phyloP scores from a whole-genome alignment of 2,888 invertebrate genomes.

The Chymomyza amoena region DNA sequence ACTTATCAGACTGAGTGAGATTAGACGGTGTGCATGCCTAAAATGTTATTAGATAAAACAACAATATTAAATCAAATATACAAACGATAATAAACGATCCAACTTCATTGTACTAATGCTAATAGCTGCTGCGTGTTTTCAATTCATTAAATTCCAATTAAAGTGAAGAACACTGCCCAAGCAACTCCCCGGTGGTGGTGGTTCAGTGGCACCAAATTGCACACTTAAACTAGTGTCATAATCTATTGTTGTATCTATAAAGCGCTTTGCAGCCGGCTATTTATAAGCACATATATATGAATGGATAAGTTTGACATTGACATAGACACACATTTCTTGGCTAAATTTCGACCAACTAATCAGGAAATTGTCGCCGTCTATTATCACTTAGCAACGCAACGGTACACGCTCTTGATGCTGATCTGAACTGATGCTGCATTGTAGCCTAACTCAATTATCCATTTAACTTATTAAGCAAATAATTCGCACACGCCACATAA shows the following conservation, averaged over 20 bases:
- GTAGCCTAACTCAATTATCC: slow-evolving; percentile 65
- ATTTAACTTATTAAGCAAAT: slow-evolving; percentile 67
- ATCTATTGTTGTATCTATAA: slow-evolving; percentile 15
- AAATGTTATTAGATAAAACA: slow-evolving; percentile 36
- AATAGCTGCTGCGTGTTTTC: slow-evolving; percentile 44
- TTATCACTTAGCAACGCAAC: not conserved
- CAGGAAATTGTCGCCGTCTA: slow-evolving; percentile 15
- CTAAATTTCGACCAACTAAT: slow-evolving; percentile 38
- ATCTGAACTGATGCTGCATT: not conserved
- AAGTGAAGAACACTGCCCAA: slow-evolving; percentile 16
- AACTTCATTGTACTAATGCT: slow-evolving; percentile 2
- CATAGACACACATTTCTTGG: slow-evolving; percentile 25
- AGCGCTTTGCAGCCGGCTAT: slow-evolving; percentile 46
- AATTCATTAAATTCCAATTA: slow-evolving; percentile 60
- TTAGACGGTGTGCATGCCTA: slow-evolving; percentile 31
- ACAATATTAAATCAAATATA: slow-evolving; percentile 16
- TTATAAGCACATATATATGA: slow-evolving; percentile 38
- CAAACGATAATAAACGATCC: slow-evolving; percentile 19
- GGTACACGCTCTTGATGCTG: not conserved
- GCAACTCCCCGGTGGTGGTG: not conserved
- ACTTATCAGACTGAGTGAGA: not conserved
- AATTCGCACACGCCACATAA: slow-evolving; percentile 57
- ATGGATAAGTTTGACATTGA: slow-evolving; percentile 49
- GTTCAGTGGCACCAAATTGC: slow-evolving; percentile 25
- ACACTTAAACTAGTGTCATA: slow-evolving; percentile 44